These are phyloP conservation scores for Rallus limicola DNA, from an alignment of 2,113 vertebrate genomes.

Conservation along the genomic window DNA sequence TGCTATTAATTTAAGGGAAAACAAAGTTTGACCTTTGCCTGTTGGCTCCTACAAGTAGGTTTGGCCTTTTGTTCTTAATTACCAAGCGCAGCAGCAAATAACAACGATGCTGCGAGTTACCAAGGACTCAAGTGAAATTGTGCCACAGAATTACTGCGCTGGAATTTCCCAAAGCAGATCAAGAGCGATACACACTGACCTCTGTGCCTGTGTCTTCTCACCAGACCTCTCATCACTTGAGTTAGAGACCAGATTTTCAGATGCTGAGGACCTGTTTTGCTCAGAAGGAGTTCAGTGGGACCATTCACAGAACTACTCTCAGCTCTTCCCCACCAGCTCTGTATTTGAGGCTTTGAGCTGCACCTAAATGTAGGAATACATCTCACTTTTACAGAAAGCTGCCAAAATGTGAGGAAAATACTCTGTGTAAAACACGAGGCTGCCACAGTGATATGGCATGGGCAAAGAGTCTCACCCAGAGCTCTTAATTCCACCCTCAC, in stretches of 20 bases:
- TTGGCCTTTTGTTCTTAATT: background rate
- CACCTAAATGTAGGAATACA: background rate
- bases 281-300: background rate
- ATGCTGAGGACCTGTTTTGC: background rate
- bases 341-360: background rate
- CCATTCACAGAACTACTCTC: background rate
- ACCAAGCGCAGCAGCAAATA: background rate
- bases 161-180: background rate
- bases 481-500: background rate
- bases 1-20: background rate
- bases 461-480: background rate
- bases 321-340: background rate
- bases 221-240: background rate
- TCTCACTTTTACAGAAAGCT: background rate
- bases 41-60: background rate
- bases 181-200: background rate
- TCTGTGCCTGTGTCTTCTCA: background rate
- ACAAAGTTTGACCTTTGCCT: background rate
- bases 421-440: background rate
- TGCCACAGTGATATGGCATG: background rate
- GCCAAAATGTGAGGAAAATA: background rate
- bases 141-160: background rate
- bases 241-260: background rate
- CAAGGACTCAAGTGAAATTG: background rate
- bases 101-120: background rate